Percentiles rank a stretch among this genome's conserved stretches.
These are phyloP conservation scores for Metopolophium dirhodum DNA, from an alignment of 1,140 invertebrate genomes.

Conservation along the genomic window DNA sequence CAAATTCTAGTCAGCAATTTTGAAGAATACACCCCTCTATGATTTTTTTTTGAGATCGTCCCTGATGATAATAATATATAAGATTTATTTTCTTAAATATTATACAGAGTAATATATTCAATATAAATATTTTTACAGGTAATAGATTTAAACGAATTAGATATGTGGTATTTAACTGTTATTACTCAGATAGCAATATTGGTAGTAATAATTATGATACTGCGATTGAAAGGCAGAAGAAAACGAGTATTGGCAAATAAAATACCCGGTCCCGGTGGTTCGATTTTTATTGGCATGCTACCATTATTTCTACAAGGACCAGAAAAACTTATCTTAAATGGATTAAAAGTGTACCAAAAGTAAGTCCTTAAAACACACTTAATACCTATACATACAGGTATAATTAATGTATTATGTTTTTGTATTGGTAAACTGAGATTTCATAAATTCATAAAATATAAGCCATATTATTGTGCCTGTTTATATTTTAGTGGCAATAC, in stretches of 20 bases:
- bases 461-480: too few species aligned
- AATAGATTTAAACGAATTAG: neutral
- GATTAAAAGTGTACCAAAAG: neutral
- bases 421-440: neutral
- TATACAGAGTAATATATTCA: neutral
- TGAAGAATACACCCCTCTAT: too few species aligned
- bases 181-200: neutral
- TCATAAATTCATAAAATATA: too few species aligned
- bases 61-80: neutral
- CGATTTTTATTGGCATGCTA: neutral
- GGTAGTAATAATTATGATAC: neutral
- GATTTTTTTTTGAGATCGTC: too few species aligned
- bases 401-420: neutral
- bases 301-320: conserved; percentile 13
- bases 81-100: neutral
- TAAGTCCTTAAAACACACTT: neutral
- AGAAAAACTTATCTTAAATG: neutral
- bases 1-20: too few species aligned
- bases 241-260: conserved; percentile 4
- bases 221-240: neutral
- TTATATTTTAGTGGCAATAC: too few species aligned
- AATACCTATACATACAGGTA: too few species aligned
- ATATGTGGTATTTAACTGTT: neutral
- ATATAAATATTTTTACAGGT: conserved; percentile 31
- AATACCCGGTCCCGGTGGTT: conserved; percentile 40